Conservation (phyloP, 2,888 invertebrate species). For the Pantelozetes paolii region DNA sequence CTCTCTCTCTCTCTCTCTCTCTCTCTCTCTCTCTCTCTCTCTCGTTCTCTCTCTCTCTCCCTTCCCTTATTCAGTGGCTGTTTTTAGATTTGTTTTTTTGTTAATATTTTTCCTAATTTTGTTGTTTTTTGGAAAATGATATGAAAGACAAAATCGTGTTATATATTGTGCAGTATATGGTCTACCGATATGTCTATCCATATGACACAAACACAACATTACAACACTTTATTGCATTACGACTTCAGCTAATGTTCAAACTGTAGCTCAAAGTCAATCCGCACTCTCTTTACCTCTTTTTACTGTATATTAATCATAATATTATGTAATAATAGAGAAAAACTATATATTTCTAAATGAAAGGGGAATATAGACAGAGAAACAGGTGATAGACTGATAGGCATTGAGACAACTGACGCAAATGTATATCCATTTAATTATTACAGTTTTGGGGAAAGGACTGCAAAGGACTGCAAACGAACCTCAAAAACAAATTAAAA, state of each 20-base stretch:
- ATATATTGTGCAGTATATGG: background rate
- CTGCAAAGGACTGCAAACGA: background rate
- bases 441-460: background rate
- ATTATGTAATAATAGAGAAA: background rate
- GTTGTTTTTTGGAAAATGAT: constrained; percentile 11
- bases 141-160: background rate
- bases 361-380: background rate
- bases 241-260: background rate
- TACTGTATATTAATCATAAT: constrained; percentile 9
- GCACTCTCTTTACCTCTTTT: background rate
- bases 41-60: background rate
- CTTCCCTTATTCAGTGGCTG: background rate
- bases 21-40: constrained; percentile 4
- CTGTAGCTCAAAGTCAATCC: background rate
- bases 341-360: background rate
- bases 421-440: background rate
- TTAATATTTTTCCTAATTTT: constrained; percentile 12
- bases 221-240: constrained; percentile 20
- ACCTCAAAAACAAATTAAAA: background rate
- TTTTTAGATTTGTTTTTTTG: background rate
- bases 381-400: background rate
- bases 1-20: constrained; percentile 4
- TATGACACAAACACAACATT: background rate
- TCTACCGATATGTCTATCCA: background rate
- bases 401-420: background rate